phyloP scores from a whole-genome alignment of 2,888 invertebrate genomes.

The Leucophenga montana region DNA sequence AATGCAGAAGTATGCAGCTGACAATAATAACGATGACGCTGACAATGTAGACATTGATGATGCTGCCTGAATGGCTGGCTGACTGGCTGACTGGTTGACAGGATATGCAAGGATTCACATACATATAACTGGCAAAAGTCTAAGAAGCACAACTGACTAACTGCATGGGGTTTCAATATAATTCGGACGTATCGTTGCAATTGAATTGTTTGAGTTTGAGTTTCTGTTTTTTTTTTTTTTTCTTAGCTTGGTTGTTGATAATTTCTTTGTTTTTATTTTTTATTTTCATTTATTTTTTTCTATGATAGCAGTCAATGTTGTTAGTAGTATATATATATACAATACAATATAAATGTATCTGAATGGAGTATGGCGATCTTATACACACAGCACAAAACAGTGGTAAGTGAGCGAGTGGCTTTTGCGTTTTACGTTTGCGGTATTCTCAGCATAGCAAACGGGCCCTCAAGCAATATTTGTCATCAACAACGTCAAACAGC shows the following conservation, averaged over 20 bases:
- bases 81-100: slow-evolving; percentile 37
- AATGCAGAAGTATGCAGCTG: neutral
- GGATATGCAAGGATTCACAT: slow-evolving; percentile 41
- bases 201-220: slow-evolving; percentile 15
- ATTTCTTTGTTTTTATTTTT: slow-evolving; percentile 47
- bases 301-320: no score
- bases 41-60: neutral
- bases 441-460: slow-evolving; percentile 39
- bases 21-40: neutral
- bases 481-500: slow-evolving; percentile 46
- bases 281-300: slow-evolving; percentile 4
- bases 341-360: neutral
- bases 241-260: slow-evolving; percentile 45
- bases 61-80: no score
- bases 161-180: slow-evolving; percentile 3
- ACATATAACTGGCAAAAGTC: slow-evolving; percentile 10
- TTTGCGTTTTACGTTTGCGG: slow-evolving; percentile 29
- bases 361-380: slow-evolving; percentile 26
- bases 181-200: neutral
- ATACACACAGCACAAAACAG: neutral
- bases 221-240: no score
- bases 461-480: slow-evolving; percentile 68
- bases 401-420: slow-evolving; percentile 13
- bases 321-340: neutral
- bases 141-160: slow-evolving; percentile 12